A percentile compares a stretch with the other conserved stretches of the same genome.
Conservation (phyloP, 2,888 invertebrate genomes). For the Carterocephalus palaemon region DNA sequence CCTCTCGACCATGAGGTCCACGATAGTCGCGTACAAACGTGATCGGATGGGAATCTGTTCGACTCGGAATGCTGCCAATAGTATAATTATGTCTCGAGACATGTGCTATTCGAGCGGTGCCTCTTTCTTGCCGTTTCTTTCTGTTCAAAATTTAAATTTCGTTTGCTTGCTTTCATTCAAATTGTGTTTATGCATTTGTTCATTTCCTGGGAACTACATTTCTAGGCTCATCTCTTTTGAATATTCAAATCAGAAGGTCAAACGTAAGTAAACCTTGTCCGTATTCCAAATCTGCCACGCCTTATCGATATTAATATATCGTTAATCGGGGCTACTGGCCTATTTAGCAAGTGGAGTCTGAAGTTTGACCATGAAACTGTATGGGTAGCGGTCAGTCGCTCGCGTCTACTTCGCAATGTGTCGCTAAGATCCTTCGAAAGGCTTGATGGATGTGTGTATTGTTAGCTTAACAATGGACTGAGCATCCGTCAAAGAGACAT, state of each 20-base stretch:
- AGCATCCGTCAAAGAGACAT: conserved; percentile 37
- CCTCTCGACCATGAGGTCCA: conserved; percentile 4
- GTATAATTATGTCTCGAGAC: conserved; percentile 35
- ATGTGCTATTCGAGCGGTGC: conserved; percentile 8
- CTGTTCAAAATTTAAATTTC: too few species aligned
- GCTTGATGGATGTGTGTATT: conserved; percentile 50
- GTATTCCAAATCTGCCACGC: background rate
- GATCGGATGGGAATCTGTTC: conserved; percentile 40
- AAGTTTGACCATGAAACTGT: conserved; percentile 16
- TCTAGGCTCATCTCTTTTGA: too few species aligned
- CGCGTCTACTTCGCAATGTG: conserved; percentile 27
- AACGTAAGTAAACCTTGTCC: background rate
- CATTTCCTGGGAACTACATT: too few species aligned
- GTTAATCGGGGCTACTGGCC: conserved; percentile 5
- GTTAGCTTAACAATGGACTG: conserved; percentile 48
- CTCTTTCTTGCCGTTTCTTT: conserved; percentile 6
- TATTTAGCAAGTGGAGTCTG: conserved; percentile 5
- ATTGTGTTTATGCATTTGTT: too few species aligned
- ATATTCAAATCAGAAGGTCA: too few species aligned
- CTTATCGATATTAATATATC: background rate
- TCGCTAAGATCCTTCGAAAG: conserved; percentile 35
- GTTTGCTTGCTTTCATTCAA: conserved; percentile 11
- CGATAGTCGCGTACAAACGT: conserved; percentile 33
- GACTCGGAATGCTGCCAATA: conserved; percentile 56
- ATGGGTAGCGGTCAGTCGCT: conserved; percentile 17